Conservation (phyloP, 2,797 vertebrate species). For the Parauchenoglanis punctatus region DNA sequence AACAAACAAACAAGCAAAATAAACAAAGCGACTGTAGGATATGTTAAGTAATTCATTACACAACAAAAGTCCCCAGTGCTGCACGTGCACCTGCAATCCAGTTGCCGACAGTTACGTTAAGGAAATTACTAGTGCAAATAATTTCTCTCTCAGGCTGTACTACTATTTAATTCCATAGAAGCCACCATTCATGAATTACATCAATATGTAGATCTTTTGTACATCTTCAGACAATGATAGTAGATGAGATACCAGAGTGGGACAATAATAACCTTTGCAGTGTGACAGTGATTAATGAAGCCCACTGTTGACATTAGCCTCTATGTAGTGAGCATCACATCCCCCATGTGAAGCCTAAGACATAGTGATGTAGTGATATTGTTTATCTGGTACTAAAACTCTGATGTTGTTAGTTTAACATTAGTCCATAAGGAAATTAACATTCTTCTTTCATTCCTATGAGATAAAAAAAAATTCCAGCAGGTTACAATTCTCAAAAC, state of each 20-base stretch:
- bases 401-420: conserved; percentile 14
- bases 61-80: neutral
- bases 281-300: conserved; percentile 41
- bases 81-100: neutral
- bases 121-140: neutral
- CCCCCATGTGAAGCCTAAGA: neutral
- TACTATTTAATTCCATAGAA: neutral
- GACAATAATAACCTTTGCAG: conserved; percentile 28
- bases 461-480: neutral
- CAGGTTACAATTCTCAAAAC: too few relatives aligned
- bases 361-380: neutral
- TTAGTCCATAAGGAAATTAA: neutral
- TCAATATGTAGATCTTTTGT: neutral
- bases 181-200: neutral
- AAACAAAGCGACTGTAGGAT: neutral
- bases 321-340: conserved; percentile 6
- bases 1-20: neutral
- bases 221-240: conserved; percentile 10
- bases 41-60: neutral
- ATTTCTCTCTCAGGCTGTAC: neutral
- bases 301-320: neutral
- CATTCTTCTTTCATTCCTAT: neutral
- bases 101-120: neutral
- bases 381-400: neutral
- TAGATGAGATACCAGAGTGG: neutral